Percentiles rank a stretch among this genome's conserved stretches.
phyloP scores from a whole-genome alignment of 2,113 vertebrate genomes.

The Cavia porcellus region DNA sequence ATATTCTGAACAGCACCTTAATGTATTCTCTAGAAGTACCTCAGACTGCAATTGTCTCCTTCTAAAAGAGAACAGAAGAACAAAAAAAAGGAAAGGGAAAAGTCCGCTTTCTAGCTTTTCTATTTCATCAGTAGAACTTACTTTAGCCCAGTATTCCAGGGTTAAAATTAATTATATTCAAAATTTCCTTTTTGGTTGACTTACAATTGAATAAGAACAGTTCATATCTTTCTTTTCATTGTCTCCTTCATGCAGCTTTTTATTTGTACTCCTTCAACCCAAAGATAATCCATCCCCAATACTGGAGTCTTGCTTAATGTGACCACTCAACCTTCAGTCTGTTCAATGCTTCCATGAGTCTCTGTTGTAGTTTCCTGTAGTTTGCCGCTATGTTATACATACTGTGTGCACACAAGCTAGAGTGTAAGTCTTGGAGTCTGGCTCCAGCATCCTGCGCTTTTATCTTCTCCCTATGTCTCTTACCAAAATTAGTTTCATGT shows the following conservation, averaged over 20 bases:
- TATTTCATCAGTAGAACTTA: neutral
- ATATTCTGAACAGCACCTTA: constrained; percentile 42
- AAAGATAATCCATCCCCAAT: neutral
- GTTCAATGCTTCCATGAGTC: neutral
- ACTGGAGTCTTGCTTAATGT: neutral
- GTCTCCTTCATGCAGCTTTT: neutral
- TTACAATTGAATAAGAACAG: neutral
- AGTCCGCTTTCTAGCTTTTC: neutral
- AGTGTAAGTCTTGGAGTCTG: neutral
- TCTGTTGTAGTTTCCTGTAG: neutral
- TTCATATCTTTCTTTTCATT: neutral
- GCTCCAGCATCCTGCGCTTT: neutral
- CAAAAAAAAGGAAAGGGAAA: neutral
- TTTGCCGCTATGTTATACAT: neutral
- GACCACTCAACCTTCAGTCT: neutral
- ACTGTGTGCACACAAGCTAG: neutral
- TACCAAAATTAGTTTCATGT: neutral
- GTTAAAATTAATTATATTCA: neutral
- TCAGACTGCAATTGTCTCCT: neutral
- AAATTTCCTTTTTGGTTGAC: neutral
- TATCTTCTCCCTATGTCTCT: neutral
- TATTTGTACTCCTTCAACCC: neutral
- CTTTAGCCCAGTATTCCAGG: neutral
- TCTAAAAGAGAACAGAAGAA: neutral
- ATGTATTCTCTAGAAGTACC: neutral